These are phyloP conservation scores for Sebastes hubbsi DNA, from an alignment of 2,797 vertebrate species.

Conservation along the genomic window DNA sequence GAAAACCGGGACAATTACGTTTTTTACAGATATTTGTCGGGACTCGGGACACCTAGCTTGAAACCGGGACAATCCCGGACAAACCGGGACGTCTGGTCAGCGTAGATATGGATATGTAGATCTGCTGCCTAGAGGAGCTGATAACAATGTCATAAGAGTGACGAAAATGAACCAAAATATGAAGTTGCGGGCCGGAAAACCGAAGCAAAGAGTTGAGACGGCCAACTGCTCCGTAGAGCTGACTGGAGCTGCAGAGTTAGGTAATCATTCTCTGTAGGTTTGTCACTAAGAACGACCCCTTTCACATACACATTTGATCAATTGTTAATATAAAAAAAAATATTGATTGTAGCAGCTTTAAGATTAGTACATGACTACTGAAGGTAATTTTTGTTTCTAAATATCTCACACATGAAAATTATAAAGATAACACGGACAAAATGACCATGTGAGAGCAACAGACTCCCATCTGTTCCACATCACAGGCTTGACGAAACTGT, in stretches of 20 bases:
- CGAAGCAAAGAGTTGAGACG: background rate
- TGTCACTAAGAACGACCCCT: background rate
- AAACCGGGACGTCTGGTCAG: no score
- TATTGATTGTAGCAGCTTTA: conserved; percentile 3
- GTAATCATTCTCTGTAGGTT: background rate
- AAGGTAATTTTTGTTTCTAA: background rate
- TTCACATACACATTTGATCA: background rate
- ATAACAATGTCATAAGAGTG: background rate
- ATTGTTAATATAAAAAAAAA: background rate
- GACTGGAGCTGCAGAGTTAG: background rate
- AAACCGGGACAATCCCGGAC: no score
- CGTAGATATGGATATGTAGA: background rate
- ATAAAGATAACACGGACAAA: conserved; percentile 48
- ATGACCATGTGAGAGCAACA: conserved; percentile 62
- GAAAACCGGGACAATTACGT: no score
- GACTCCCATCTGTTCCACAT: conserved; percentile 77
- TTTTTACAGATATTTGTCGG: no score
- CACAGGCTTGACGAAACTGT: conserved; percentile 70
- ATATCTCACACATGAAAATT: conserved; percentile 25
- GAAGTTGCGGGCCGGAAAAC: background rate
- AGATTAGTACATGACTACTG: background rate
- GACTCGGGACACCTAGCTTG: no score
- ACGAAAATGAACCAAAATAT: background rate
- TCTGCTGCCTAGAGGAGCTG: background rate
- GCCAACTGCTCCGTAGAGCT: accelerated